phyloP scores from a whole-genome alignment of 2,113 vertebrate genomes.

The Sphyrna mokarran region DNA sequence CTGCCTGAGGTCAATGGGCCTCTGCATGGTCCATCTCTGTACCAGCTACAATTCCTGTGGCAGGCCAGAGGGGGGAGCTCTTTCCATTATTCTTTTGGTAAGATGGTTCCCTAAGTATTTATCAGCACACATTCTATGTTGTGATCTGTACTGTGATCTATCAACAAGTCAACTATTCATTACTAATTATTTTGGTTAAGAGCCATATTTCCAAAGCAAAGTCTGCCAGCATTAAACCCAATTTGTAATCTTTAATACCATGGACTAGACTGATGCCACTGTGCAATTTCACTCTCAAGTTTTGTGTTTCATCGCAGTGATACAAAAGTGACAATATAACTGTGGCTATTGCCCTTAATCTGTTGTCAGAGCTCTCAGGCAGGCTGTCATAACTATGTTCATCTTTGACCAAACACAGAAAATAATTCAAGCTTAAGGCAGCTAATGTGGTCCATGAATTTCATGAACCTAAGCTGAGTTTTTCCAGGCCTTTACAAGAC shows the following conservation, averaged over 20 bases:
- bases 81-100: too few relatives aligned
- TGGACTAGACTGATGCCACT: neutral
- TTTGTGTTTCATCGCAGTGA: neutral
- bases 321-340: neutral
- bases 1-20: too few relatives aligned
- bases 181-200: neutral
- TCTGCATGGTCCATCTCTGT: too few relatives aligned
- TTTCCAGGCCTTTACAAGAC: neutral
- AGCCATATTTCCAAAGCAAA: neutral
- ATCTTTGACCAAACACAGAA: neutral
- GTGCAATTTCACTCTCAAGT: neutral
- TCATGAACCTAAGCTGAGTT: neutral
- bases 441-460: neutral
- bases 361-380: neutral
- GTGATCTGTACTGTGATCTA: neutral
- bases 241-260: neutral
- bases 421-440: neutral
- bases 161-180: neutral
- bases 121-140: neutral
- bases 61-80: too few relatives aligned
- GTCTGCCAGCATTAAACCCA: neutral
- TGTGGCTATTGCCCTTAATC: neutral
- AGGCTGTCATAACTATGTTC: neutral
- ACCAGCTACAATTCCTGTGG: too few relatives aligned
- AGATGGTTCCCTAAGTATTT: neutral